Evolutionary conservation across 2,797 vertebrate genomes (phyloP).

Genomic region (Neopelma chrysocephalum): DNA sequence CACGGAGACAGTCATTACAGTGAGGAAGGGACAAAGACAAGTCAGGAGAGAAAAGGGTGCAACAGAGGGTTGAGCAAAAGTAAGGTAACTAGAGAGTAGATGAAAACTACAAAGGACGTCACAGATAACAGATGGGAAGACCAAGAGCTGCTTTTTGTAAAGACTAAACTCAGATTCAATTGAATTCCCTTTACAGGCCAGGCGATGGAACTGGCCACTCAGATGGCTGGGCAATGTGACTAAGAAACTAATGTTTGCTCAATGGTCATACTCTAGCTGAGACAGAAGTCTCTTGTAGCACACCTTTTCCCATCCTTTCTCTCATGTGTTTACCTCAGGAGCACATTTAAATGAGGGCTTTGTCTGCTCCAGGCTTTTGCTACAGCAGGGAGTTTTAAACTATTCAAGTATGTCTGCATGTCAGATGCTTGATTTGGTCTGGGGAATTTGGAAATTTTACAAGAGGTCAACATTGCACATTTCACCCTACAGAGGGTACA

Average conservation of each 20-base stretch:
- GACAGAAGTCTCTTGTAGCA: not conserved
- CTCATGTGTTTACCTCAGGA: not conserved
- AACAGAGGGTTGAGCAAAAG: not conserved
- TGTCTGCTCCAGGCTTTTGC: not conserved
- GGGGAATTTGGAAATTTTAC: not conserved
- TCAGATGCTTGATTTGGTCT: not conserved
- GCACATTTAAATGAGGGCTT: not conserved
- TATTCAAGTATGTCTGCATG: not conserved
- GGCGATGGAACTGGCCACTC: not conserved
- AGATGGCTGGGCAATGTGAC: not conserved
- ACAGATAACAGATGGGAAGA: not conserved
- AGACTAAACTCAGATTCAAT: not conserved
- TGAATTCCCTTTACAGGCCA: not conserved
- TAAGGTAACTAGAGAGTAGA: not conserved
- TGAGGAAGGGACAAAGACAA: not conserved
- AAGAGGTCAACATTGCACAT: not conserved
- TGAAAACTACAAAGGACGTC: not conserved
- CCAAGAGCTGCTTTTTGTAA: not conserved
- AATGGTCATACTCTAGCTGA: not conserved
- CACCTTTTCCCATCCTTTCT: not conserved
- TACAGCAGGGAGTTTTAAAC: not conserved
- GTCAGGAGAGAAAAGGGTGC: not conserved
- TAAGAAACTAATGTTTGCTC: not conserved
- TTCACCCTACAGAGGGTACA: not conserved
- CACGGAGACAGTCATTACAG: not conserved